Evolutionary conservation across 2,797 vertebrate genomes (phyloP), one percentile per base, ranked within the genome.

Genomic region (Urophycis tenuis): DNA sequence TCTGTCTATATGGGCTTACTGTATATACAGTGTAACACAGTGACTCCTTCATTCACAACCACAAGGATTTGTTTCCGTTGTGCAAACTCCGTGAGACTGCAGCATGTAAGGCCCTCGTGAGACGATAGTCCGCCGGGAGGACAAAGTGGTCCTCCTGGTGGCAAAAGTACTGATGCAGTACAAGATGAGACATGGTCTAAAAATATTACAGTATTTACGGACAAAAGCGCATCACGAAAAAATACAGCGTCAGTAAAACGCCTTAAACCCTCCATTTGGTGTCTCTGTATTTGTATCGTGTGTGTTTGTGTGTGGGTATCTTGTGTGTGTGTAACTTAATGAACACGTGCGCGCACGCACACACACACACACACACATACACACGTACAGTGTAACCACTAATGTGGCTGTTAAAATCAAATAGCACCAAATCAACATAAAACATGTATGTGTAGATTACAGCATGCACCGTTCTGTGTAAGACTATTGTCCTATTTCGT

Each of bases 101-200:
- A 70, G 17, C 74, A 67, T 77, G 74, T 83, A 32, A 78, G 30
- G 77, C 75, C 17, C 17, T 19, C 64, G 17, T 73, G 2, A 77
- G 71, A 60, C 35, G 45, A 76, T 33, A 22, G 80, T n/a, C 31
- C n/a, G 2, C 14, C n/a, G n/a, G 60, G 10, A 79, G 69, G 71
- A 74, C 79, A 78, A 14, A 1, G 12, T 41, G 10, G 45, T 64
- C 75, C 25, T 12, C 60, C 30, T 19, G 34, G 53, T 75, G 72
- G 71, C 79, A 75, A 31, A 79, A 78, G 85, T 88, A 87, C 89
- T 89, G 87, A 86, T 88, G 82, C 87, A 87, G 86, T 88, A 89
- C 85, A 86, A 7, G 69, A 78, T 60, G 3, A 11, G 67, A 74
- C 30, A 76, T 71, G 30, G 15, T 53, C 17, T 22, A 74, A 9